A percentile compares a stretch with the other conserved stretches of the same genome.
phyloP scores from a whole-genome alignment of 1,140 invertebrate species.

The Lepidurus arcticus region DNA sequence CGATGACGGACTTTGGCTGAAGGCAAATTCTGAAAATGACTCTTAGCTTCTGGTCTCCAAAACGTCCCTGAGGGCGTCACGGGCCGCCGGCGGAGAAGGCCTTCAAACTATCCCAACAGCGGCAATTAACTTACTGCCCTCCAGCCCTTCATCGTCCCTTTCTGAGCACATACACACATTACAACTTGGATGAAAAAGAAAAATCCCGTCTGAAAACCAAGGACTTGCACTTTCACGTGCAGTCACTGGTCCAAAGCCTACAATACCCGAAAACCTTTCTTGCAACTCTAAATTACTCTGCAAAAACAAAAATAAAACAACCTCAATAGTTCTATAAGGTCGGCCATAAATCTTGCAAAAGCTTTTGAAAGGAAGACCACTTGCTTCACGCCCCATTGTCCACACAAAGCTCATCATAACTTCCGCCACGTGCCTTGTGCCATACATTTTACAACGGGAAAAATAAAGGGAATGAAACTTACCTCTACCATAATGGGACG shows the following conservation, averaged over 20 bases:
- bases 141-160: neutral
- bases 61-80: slow-evolving; percentile 3
- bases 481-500: slow-evolving; percentile 32
- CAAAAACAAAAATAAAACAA: no score
- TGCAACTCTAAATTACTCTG: neutral
- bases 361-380: no score
- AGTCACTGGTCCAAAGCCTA: neutral
- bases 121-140: slow-evolving; percentile 18
- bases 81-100: slow-evolving; percentile 19
- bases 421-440: neutral
- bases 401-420: neutral
- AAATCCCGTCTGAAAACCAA: neutral
- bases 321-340: no score
- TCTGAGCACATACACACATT: neutral
- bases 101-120: slow-evolving; percentile 16
- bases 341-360: no score
- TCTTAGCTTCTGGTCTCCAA: neutral
- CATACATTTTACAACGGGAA: neutral
- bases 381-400: neutral
- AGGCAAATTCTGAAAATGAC: neutral
- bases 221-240: slow-evolving; percentile 11
- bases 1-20: slow-evolving; percentile 1
- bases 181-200: neutral
- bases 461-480: neutral
- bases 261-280: neutral